phyloP scores from a whole-genome alignment of 2,888 invertebrate genomes.

The Dryobota labecula region DNA sequence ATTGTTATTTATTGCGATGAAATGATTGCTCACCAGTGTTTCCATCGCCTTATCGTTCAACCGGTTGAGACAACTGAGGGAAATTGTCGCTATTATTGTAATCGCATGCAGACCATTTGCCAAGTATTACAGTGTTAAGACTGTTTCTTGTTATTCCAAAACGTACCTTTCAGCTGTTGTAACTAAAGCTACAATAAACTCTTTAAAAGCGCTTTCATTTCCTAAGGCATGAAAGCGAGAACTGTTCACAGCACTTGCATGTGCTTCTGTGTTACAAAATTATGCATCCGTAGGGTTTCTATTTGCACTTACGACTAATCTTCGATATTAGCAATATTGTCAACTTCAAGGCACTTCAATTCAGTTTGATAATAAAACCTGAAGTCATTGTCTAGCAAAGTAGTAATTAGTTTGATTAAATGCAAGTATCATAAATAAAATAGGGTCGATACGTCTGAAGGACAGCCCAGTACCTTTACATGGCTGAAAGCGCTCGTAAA shows the following conservation, averaged over 20 bases:
- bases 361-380: constrained; percentile 31
- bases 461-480: constrained; percentile 40
- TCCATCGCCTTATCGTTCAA: constrained; percentile 15
- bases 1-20: constrained; percentile 6
- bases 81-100: constrained; percentile 50
- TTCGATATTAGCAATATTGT: neutral
- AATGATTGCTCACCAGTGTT: neutral
- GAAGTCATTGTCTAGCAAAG: constrained; percentile 14
- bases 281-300: constrained; percentile 21
- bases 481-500: constrained; percentile 59
- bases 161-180: constrained; percentile 36
- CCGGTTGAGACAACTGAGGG: constrained; percentile 21
- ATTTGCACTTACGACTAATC: constrained; percentile 1
- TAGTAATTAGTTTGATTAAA: constrained; percentile 58
- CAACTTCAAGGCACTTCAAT: constrained; percentile 8
- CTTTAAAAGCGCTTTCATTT: constrained; percentile 28
- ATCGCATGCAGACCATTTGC: constrained; percentile 50
- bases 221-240: constrained; percentile 20
- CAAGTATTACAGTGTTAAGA: constrained; percentile 46
- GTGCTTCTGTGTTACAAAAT: constrained; percentile 37
- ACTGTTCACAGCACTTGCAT: constrained; percentile 31
- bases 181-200: constrained; percentile 36
- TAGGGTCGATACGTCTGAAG: constrained; percentile 62
- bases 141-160: constrained; percentile 32
- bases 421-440: constrained; percentile 53